These are phyloP conservation scores for Macropus fuliginosus DNA, from an alignment of 2,797 vertebrate species.

Conservation along the genomic window DNA sequence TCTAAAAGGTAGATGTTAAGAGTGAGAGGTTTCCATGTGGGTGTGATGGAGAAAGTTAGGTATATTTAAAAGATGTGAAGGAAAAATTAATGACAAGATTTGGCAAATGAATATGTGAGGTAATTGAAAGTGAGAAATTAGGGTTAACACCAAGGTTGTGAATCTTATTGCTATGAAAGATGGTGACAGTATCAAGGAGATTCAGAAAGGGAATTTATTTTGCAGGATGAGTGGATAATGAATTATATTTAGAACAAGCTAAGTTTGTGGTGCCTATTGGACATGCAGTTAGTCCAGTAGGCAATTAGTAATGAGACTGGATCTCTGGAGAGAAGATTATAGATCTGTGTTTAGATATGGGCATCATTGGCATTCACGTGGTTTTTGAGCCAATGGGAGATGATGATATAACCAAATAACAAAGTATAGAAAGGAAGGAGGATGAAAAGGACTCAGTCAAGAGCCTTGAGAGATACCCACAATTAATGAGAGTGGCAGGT, in stretches of 20 bases:
- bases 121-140: background rate
- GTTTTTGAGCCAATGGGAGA: background rate
- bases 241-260: background rate
- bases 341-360: background rate
- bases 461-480: background rate
- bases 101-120: background rate
- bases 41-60: background rate
- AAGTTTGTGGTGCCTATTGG: background rate
- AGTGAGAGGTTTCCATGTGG: background rate
- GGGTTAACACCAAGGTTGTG: background rate
- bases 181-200: background rate
- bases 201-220: background rate
- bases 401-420: background rate
- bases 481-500: background rate
- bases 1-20: background rate
- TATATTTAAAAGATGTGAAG: background rate
- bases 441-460: background rate
- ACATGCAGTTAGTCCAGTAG: background rate
- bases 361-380: background rate
- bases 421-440: background rate
- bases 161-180: background rate
- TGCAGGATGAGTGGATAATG: background rate
- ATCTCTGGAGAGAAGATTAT: background rate
- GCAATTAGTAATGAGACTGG: background rate
- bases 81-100: background rate